Conservation (phyloP, 2,797 vertebrate genomes). For the Hybognathus amarus region DNA sequence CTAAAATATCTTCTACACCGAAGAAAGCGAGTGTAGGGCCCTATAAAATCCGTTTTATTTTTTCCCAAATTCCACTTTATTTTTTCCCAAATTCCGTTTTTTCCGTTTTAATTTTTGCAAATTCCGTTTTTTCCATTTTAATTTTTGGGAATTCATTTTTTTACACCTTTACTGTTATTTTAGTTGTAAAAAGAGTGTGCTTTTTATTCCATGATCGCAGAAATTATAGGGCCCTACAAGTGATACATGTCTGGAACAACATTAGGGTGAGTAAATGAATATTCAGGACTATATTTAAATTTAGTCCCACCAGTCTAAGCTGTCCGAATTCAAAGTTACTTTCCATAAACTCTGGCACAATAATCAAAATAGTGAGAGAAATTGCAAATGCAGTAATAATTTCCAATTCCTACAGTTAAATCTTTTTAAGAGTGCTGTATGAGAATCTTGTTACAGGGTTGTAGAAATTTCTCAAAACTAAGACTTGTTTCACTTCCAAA, state of each 20-base stretch:
- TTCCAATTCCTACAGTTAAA: background rate
- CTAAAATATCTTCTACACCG: background rate
- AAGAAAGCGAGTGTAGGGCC: no score
- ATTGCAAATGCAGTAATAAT: background rate
- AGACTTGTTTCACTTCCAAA: background rate
- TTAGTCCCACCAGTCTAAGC: background rate
- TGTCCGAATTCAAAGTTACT: background rate
- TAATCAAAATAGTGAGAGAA: background rate
- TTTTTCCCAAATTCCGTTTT: no score
- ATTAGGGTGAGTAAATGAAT: background rate
- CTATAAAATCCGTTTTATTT: no score
- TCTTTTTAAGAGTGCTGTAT: background rate
- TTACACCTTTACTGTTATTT: no score
- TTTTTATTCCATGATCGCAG: no score
- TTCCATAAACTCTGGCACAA: background rate
- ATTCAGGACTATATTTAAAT: background rate
- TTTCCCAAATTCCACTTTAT: no score
- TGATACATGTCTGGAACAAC: background rate
- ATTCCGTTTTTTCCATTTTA: no score
- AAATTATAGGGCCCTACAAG: no score
- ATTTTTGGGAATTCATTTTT: no score
- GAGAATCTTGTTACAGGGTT: background rate
- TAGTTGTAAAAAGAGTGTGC: no score
- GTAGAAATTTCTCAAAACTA: slow-evolving; percentile 17
- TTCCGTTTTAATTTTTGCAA: no score